Base-by-base conservation (phyloP, 2,113 vertebrate genomes). In the Malurus melanocephalus region DNA sequence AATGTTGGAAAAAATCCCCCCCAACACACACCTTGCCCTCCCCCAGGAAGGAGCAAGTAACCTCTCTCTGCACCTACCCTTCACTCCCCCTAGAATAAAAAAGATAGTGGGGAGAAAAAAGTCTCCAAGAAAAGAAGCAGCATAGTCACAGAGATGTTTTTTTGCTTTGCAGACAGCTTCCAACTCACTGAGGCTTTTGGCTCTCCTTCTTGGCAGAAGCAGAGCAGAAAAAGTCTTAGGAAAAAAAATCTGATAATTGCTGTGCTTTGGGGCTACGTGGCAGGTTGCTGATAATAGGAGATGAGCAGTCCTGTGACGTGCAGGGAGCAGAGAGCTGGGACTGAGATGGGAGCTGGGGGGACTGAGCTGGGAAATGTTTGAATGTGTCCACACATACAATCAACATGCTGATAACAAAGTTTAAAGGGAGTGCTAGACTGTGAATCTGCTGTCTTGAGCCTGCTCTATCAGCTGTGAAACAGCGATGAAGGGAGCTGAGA, bases 331-430 rank as follows among this genome's bases (percentile, higher is more conserved):
- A 79, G 61, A 67, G 32, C 62, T 67, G 62, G 32, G 53, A 45
- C 38, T 33, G 53, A 92, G 77, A 38, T 4, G 2, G 45, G 61
- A 89, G 66, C 16, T 6, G 11, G 15, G 53, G 57, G 53, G 19
- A 80, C 43, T 80, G 65, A 77, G 51, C 62, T 80, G 80, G 85
- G 68, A 85, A 80, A 68, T 60, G 23, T 89, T 75, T 75, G 48
- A 69, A 43, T 67, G 35, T 51, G 51, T 79, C 55, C 68, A 45
- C 38, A 56, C 32, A 5, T 38, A 55, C 19, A 59, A 51, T 64
- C 26, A 89, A 80, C 67, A 67, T 83, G 71, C n/a, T 92, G 93
- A 90, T 82, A 80, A 89, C 73, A 74, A 92, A 89, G 90, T 91
- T 89, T 85, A 80, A 88, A 88, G 82, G 46, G 55, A 90, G 71